phyloP scores from a whole-genome alignment of 2,797 vertebrate genomes.

The Pseudomugil tenellus region DNA sequence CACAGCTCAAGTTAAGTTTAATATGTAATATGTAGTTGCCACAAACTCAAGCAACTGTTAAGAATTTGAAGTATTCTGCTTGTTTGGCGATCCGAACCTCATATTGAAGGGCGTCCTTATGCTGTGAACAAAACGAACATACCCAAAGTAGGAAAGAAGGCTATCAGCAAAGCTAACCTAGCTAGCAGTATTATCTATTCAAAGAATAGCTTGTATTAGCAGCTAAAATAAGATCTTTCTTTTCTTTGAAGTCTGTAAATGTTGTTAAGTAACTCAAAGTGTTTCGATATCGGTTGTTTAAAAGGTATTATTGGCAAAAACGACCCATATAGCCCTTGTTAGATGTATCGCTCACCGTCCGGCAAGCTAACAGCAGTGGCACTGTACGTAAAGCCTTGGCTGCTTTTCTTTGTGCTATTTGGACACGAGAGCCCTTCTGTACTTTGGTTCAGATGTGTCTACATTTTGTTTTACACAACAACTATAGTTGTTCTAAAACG shows the following conservation, averaged over 20 bases:
- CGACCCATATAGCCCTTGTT: neutral
- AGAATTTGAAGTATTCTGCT: neutral
- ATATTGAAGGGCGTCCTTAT: neutral
- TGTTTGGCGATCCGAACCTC: neutral
- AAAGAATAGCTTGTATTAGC: slow-evolving; percentile 25
- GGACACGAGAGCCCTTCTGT: slow-evolving; percentile 18
- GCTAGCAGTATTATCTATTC: slow-evolving; percentile 60
- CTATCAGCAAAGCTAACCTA: slow-evolving; percentile 62
- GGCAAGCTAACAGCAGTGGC: slow-evolving; percentile 59
- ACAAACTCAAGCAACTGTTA: neutral
- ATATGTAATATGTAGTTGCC: neutral
- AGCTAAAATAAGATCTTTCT: neutral
- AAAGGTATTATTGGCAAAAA: neutral
- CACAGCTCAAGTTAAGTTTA: neutral
- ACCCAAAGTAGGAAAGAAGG: slow-evolving; percentile 61
- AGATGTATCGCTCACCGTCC: slow-evolving; percentile 28
- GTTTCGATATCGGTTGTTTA: neutral
- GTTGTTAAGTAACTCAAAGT: accelerated
- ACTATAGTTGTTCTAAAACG: neutral
- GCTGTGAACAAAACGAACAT: slow-evolving; percentile 62
- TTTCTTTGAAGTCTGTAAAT: neutral
- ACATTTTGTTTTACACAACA: neutral
- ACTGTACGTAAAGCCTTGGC: slow-evolving; percentile 38
- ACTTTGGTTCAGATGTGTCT: slow-evolving; percentile 3
- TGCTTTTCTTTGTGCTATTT: slow-evolving; percentile 69